phyloP scores from a whole-genome alignment of 30 jellyfish, hydroid and myxozoan species.

The Cassiopea andromeda region DNA sequence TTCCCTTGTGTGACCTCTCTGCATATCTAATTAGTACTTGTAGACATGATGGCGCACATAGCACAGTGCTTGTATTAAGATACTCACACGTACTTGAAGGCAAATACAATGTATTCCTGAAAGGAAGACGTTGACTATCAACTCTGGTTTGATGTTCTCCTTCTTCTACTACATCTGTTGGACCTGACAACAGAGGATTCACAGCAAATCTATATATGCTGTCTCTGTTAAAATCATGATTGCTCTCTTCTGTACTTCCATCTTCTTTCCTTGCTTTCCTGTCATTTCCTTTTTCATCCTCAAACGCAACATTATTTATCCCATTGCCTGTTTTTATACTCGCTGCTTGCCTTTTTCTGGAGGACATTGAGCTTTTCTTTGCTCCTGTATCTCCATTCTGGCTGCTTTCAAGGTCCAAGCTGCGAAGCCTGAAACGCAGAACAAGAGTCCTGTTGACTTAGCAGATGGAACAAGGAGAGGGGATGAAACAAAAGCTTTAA shows the following conservation, averaged over 20 bases:
- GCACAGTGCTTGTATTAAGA: too few relatives aligned
- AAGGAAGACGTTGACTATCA: background rate
- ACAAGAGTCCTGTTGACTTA: background rate
- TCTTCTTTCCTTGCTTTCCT: background rate
- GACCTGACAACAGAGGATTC: conserved; percentile 47
- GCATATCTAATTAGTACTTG: background rate
- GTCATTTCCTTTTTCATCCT: background rate
- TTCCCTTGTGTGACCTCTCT: too few relatives aligned
- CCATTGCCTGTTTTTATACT: background rate
- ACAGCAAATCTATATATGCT: conserved; percentile 44
- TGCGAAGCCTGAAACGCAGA: background rate
- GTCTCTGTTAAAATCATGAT: conserved; percentile 27
- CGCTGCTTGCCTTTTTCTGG: background rate
- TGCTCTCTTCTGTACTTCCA: background rate
- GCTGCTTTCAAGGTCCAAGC: background rate
- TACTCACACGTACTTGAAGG: conserved; percentile 28
- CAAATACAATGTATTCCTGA: conserved; percentile 5
- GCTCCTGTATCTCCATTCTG: too few relatives aligned
- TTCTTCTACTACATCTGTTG: background rate
- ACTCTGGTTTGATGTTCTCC: background rate
- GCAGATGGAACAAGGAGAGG: too few relatives aligned
- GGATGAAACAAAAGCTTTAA: too few relatives aligned
- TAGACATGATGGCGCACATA: background rate
- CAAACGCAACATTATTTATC: conserved; percentile 4
- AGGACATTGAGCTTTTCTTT: background rate